A percentile compares a stretch with the other conserved stretches of the same genome.
Conservation (phyloP, 1,140 invertebrate species). For the Helicorthomorpha holstii region DNA sequence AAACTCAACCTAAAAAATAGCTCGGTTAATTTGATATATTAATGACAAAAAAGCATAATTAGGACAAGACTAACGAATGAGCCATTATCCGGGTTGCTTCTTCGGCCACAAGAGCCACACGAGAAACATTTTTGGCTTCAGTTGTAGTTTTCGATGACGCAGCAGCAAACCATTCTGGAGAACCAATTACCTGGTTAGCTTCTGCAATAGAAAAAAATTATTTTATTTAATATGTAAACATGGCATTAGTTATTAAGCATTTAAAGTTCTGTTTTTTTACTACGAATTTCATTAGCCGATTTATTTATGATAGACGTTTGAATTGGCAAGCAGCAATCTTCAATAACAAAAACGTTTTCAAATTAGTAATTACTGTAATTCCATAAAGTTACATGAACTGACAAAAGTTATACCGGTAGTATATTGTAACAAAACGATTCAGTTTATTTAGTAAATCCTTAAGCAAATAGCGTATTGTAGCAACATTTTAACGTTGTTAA, state of each 20-base stretch:
- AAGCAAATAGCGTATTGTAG: too few species aligned
- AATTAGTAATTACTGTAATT: too few species aligned
- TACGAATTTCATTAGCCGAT: background rate
- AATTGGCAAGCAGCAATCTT: too few species aligned
- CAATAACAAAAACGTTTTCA: too few species aligned
- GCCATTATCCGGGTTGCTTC: constrained; percentile 32
- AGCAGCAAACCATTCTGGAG: constrained; percentile 34
- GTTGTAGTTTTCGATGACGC: constrained; percentile 29
- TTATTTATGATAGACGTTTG: too few species aligned
- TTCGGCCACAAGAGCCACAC: constrained; percentile 31
- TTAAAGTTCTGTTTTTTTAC: background rate
- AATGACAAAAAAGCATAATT: background rate
- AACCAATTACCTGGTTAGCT: constrained; percentile 24
- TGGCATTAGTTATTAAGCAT: background rate
- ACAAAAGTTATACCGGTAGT: too few species aligned
- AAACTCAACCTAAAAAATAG: constrained; percentile 23
- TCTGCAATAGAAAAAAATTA: constrained; percentile 15
- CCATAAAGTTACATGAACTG: too few species aligned
- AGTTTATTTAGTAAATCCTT: too few species aligned
- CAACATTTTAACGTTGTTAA: too few species aligned
- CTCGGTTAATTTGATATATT: background rate
- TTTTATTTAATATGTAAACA: background rate
- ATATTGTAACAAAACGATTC: too few species aligned
- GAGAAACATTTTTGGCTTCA: constrained; percentile 30
- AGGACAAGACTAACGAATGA: constrained; percentile 24